A percentile compares a stretch with the other conserved stretches of the same genome.
phyloP scores from a whole-genome alignment of 2,888 invertebrate species.

The Andrena chrysosceles region DNA sequence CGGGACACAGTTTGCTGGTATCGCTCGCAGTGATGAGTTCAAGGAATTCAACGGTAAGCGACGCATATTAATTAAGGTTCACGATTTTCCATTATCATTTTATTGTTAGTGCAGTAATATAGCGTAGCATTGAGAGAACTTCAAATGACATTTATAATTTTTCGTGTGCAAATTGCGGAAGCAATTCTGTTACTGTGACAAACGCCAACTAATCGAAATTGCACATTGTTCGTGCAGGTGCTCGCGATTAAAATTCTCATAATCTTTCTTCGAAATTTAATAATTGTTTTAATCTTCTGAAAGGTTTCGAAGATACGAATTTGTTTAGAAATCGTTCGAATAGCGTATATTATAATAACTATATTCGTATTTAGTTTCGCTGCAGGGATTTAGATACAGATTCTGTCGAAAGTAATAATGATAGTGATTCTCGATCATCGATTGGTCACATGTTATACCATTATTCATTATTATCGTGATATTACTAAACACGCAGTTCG shows the following conservation, averaged over 20 bases:
- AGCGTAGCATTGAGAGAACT: neutral
- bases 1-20: slow-evolving; percentile 54
- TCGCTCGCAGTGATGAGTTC: slow-evolving; percentile 59
- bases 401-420: slow-evolving; percentile 19
- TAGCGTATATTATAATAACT: too few species aligned
- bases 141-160: neutral
- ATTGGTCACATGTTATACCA: neutral
- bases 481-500: neutral
- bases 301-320: too few species aligned
- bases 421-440: slow-evolving; percentile 8
- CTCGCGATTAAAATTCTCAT: neutral
- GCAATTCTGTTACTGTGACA: slow-evolving; percentile 15
- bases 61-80: slow-evolving; percentile 32
- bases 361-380: too few species aligned
- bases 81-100: slow-evolving; percentile 6
- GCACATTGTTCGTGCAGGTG: neutral
- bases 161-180: slow-evolving; percentile 12
- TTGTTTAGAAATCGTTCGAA: too few species aligned
- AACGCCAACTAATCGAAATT: slow-evolving; percentile 14
- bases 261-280: too few species aligned
- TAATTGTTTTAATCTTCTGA: too few species aligned
- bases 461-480: slow-evolving; percentile 3
- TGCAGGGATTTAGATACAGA: neutral
- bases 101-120: neutral
- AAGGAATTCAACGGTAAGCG: slow-evolving; percentile 49